phyloP scores from a whole-genome alignment of 2,113 vertebrate genomes.

The Ranitomeya imitator region DNA sequence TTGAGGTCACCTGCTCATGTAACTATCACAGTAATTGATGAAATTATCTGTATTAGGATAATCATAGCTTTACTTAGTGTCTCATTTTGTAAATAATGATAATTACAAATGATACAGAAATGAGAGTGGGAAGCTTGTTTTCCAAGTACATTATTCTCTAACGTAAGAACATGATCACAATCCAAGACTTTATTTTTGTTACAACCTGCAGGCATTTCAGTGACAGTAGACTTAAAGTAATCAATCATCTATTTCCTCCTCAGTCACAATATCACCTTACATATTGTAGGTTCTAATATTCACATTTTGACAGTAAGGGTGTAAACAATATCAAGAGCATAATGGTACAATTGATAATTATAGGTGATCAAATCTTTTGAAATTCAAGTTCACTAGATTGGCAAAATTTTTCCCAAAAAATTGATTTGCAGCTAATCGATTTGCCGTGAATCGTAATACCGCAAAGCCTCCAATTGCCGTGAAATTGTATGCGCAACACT shows the following conservation, averaged over 20 bases:
- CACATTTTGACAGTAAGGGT: background rate
- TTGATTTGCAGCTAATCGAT: no score
- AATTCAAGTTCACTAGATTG: no score
- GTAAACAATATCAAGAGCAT: background rate
- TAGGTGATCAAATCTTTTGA: background rate
- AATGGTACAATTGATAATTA: background rate
- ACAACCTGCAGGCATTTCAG: background rate
- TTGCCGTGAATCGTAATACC: no score
- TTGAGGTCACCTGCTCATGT: constrained; percentile 25
- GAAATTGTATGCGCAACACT: no score
- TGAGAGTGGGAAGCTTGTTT: constrained; percentile 6
- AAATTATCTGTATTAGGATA: constrained; percentile 32
- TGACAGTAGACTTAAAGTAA: constrained; percentile 24
- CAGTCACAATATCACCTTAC: constrained; percentile 12
- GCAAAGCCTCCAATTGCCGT: no score
- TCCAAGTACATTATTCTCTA: background rate
- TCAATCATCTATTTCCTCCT: constrained; percentile 27
- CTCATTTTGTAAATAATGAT: constrained; percentile 24
- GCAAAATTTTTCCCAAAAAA: no score
- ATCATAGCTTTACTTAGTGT: constrained; percentile 16
- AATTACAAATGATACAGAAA: constrained; percentile 42
- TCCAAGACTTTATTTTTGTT: background rate
- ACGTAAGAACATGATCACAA: constrained; percentile 22
- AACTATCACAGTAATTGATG: constrained; percentile 31
- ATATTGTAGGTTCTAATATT: background rate